Percentiles rank a stretch among this genome's conserved stretches.
Evolutionary conservation across 1,140 invertebrate species (phyloP).

Genomic region (Brachionus calyciflorus): DNA sequence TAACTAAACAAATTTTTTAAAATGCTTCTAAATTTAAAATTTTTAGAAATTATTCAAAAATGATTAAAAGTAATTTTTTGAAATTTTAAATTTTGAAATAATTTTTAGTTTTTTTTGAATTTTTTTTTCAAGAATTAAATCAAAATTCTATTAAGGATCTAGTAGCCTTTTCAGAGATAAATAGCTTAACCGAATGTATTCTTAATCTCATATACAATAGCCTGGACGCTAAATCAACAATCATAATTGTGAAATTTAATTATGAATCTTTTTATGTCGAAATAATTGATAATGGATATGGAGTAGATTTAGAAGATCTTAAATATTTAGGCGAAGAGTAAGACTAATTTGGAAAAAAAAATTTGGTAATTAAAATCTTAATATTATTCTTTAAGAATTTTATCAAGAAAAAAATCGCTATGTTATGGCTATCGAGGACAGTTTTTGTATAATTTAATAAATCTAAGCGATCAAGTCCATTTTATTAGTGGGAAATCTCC

Average conservation of each 20-base stretch:
- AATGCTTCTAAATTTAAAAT: background rate
- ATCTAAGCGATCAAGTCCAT: background rate
- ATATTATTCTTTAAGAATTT: too few species aligned
- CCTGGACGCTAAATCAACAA: background rate
- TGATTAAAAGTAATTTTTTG: background rate
- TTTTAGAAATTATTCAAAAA: background rate
- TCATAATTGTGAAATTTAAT: conserved; percentile 4
- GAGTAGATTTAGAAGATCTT: background rate
- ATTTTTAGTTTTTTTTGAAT: background rate
- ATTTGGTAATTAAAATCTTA: too few species aligned
- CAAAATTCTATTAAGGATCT: background rate
- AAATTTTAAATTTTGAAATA: background rate
- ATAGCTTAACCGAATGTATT: background rate
- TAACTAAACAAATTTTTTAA: too few species aligned
- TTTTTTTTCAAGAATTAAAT: background rate
- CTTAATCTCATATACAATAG: background rate
- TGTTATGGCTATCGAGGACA: background rate
- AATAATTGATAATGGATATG: background rate
- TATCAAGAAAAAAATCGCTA: too few species aligned
- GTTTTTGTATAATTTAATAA: background rate
- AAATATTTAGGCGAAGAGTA: background rate
- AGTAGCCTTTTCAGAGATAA: background rate
- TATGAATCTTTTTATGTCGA: background rate
- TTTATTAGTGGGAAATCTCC: background rate
- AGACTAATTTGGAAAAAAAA: too few species aligned